phyloP scores from a whole-genome alignment of 2,113 vertebrate genomes.

The Ondatra zibethicus region DNA sequence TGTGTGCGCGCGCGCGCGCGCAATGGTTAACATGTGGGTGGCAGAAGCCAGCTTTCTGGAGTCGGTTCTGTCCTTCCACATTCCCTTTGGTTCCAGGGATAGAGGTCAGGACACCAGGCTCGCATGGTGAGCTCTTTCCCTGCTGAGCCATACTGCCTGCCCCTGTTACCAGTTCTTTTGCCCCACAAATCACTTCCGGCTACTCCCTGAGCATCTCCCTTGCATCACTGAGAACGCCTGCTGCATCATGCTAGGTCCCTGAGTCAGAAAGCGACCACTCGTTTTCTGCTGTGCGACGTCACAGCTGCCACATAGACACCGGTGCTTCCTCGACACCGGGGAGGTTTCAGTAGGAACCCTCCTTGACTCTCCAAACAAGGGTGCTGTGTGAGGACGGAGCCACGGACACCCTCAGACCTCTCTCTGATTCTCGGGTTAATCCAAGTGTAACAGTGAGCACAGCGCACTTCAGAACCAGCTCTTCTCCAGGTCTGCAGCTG shows the following conservation, averaged over 20 bases:
- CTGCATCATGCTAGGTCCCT: no score
- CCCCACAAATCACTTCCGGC: accelerated
- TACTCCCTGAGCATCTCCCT: background rate
- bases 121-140: background rate
- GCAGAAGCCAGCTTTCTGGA: background rate
- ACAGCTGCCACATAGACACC: background rate
- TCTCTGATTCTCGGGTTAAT: background rate
- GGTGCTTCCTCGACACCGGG: accelerated
- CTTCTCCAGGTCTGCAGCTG: background rate
- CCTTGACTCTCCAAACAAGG: no score
- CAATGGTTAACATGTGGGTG: no score
- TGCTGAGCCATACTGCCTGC: background rate
- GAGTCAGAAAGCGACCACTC: background rate
- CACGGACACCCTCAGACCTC: background rate
- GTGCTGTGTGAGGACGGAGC: background rate
- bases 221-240: accelerated
- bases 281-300: background rate
- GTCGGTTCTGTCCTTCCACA: no score
- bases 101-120: background rate
- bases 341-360: background rate
- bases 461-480: background rate
- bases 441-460: background rate
- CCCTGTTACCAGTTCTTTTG: background rate
- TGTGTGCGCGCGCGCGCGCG: no score
- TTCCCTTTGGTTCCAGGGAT: background rate